Base-by-base conservation (phyloP, 2,113 vertebrate genomes). In the Amphiprion percula region DNA sequence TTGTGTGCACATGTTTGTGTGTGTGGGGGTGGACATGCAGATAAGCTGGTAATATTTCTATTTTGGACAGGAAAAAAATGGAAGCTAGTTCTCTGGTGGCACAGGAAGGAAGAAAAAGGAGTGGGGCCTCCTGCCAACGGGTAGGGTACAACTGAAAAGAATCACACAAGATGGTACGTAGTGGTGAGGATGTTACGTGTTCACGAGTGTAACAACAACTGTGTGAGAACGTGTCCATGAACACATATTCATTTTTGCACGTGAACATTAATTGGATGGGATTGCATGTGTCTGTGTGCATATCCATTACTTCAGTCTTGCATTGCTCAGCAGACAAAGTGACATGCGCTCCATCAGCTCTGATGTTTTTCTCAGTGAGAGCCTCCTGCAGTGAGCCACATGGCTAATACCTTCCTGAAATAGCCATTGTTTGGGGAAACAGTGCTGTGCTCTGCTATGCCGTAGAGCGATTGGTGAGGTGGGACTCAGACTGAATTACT, bases 21-120 rank as follows among this genome's bases (percentile, higher is more conserved):
- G 67, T 70, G 80, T 56, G 74, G 47, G 78, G 73, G 85, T 8
- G 80, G 83, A 84, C 82, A 87, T 82, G 87, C 62, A 85, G 82
- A 90, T 89, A 88, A 91, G 87, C 82, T 63, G 87, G 85, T 85
- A 88, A 87, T 87, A 88, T 83, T 90, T 85, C 83, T 85, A 90
- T 90, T 90, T 86, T 84, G 47, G 82, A 90, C 24, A 19, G 46
- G 3, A 28, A 66, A 63, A 63, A 66, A 71, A 70, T 59, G 68
- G 53, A 82, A 71, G 55, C 67, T 50, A 53, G 53, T 71, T 83
- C 79, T 79, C 55, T 30, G 79, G 68, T 71, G 33, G 78, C 16
- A 85, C 16, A 85, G 37, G 75, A 71, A 56, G 69, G 69, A 80
- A 74, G 59, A 82, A 54, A 88, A 64, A n/a, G n/a, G 54, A 83